Base-by-base conservation (phyloP, 2,888 invertebrate species). In the Trachelus stipa region DNA sequence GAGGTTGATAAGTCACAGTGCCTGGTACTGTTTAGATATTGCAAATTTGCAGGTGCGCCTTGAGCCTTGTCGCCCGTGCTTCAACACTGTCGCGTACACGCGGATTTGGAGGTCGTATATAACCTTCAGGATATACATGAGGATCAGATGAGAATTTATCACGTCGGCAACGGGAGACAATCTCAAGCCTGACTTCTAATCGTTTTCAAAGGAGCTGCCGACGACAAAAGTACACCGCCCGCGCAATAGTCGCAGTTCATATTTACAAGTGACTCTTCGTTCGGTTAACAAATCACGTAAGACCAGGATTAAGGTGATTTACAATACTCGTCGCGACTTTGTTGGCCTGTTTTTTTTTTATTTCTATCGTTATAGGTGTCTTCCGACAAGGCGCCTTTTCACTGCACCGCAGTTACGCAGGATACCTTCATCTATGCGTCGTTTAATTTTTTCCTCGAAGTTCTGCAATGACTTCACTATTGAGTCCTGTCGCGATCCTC, bases 1-100 rank as follows among this genome's bases (percentile, higher is more conserved):
- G 69, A 69, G 12, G 31, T 31, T 34, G 71, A 71, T 71, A 71
- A 71, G 71, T 33, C 71, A 34, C 71, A 31, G 71, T 34, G 71
- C 71, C 23, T 23, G 56, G 56, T 56, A 56, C 56, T 56, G 56
- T 56, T 56, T 23, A 23, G 23, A 56, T 56, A 56, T 56, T 56
- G 56, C 56, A 56, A 56, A 56, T 23, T 56, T 56, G 56, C 56
- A 56, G 56, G 56, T 56, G 23, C 56, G 56, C 56, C 56, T 56
- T 56, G 6, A 56, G 56, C 56, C 56, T 56, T 56, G 56, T 56
- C 56, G 56, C 23, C 23, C 23, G 1, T 23, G 56, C 23, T 23
- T 56, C 23, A 3, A 0, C 56, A 1, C 23, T 0, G 23, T 23
- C 56, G 23, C 23, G 56, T 23, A 23, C 23, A 56, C 56, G 40